phyloP scores from a whole-genome alignment of 1,140 invertebrate genomes.

The Portunus trituberculatus region DNA sequence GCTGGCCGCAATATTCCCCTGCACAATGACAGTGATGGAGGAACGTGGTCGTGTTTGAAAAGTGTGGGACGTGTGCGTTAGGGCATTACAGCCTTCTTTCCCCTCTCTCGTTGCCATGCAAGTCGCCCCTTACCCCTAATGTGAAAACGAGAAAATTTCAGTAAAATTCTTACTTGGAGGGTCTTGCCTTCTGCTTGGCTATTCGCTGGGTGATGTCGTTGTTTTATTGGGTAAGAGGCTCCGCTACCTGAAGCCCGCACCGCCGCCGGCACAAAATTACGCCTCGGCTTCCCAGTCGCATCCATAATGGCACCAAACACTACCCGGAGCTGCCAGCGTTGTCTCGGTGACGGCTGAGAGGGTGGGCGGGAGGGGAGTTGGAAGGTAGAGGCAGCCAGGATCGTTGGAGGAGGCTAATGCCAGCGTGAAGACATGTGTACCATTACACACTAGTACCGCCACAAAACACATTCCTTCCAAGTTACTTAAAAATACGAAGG shows the following conservation, averaged over 20 bases:
- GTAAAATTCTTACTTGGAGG: slow-evolving; percentile 59
- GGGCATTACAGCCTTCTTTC: neutral
- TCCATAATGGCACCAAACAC: slow-evolving; percentile 57
- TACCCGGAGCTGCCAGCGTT: neutral
- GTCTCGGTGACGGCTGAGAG: neutral
- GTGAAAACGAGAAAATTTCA: slow-evolving; percentile 65
- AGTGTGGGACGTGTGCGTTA: no score
- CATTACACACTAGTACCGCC: no score
- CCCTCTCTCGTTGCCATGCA: slow-evolving; percentile 27
- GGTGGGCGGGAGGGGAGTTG: neutral
- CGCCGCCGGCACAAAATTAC: slow-evolving; percentile 59
- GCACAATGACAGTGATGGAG: no score
- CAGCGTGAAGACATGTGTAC: no score
- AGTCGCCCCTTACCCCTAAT: slow-evolving; percentile 38
- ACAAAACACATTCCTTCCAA: no score
- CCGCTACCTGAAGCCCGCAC: slow-evolving; percentile 30
- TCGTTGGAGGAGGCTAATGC: neutral
- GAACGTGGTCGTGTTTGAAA: no score
- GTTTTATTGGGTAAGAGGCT: slow-evolving; percentile 68
- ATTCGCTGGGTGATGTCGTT: slow-evolving; percentile 54
- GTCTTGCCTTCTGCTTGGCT: slow-evolving; percentile 61
- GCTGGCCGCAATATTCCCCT: no score
- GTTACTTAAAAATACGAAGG: no score
- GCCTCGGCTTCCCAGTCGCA: slow-evolving; percentile 28
- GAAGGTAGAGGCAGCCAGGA: neutral